Base-by-base conservation (phyloP, 2,888 invertebrate species). In the Sclerodermus sp. region DNA sequence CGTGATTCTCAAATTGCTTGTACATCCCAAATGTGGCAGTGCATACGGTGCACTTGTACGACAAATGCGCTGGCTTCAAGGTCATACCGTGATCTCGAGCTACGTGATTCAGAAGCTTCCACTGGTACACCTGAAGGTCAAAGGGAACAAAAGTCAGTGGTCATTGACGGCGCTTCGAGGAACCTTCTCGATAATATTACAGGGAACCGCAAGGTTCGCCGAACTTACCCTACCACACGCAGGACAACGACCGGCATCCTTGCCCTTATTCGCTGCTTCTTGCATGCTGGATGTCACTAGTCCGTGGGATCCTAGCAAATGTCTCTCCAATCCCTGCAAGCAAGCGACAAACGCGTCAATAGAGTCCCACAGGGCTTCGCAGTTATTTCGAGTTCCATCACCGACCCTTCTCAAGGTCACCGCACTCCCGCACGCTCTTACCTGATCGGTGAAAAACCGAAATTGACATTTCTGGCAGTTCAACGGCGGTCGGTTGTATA, bases 401-500 rank as follows among this genome's bases (percentile, higher is more conserved):
- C n/a, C n/a, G n/a, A n/a, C n/a, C n/a, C n/a, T n/a, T n/a, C n/a
- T n/a, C n/a, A n/a, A n/a, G n/a, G n/a, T n/a, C n/a, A n/a, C n/a
- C n/a, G n/a, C n/a, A n/a, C n/a, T n/a, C n/a, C n/a, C n/a, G n/a
- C n/a, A n/a, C n/a, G n/a, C n/a, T n/a, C n/a, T n/a, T 64, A 76
- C 77, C 74, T 81, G 81, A 80, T 96, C 96, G 38, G 96, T 96
- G 81, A 97, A 98, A 82, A 97, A 98, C 71, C 95, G 85, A 78
- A 91, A 93, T 80, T 94, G 93, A 82, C 96, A 96, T 79, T 95
- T 94, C 80, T 95, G 95, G 80, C 96, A 96, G 81, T 93, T 94
- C 60, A 96, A 83, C 41, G 96, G 96, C 49, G 96, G 94, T 79
- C 91, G 84, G 80, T 93, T 94, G 80, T 93, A 91, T 66, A 94